Percentiles rank a stretch among this genome's conserved stretches.
These are phyloP conservation scores for Ailurus styani DNA, from an alignment of 2,113 vertebrate species.

Conservation along the genomic window DNA sequence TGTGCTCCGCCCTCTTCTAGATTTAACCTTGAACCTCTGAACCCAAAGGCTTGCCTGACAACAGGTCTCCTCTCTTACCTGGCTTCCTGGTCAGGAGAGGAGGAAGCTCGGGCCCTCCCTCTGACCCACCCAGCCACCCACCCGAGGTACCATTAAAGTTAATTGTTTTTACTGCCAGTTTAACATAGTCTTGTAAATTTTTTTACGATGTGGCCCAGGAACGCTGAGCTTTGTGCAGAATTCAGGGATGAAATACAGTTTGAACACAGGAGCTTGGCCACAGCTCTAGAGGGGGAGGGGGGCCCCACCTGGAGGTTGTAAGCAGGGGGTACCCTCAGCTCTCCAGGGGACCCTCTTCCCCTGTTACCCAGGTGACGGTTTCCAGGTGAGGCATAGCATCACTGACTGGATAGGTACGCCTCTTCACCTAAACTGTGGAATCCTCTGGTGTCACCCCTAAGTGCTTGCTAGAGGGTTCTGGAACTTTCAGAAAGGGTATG, in stretches of 20 bases:
- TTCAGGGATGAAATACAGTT: not conserved
- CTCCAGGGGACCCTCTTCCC: not conserved
- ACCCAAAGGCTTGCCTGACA: not conserved
- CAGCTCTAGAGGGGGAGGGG: not conserved
- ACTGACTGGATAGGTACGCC: not conserved
- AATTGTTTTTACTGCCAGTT: conserved; percentile 84
- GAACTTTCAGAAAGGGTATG: not conserved
- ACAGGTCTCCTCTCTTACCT: not conserved
- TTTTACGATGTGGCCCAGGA: conserved; percentile 77
- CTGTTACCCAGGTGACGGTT: not conserved
- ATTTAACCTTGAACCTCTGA: conserved; percentile 13
- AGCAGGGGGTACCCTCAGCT: not conserved
- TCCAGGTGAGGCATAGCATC: not conserved
- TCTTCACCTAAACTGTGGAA: not conserved
- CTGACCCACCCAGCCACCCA: conserved; percentile 43
- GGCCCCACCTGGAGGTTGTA: not conserved
- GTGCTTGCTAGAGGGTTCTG: not conserved
- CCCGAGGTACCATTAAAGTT: conserved; percentile 82
- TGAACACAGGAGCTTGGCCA: not conserved
- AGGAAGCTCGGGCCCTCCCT: not conserved
- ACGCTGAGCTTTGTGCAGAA: conserved; percentile 30
- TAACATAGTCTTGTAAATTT: conserved; percentile 84
- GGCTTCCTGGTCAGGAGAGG: not conserved
- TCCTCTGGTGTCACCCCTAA: not conserved
- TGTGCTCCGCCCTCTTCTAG: not conserved